Percentiles rank a stretch among this genome's conserved stretches.
Evolutionary conservation across 2,113 vertebrate genomes (phyloP).

Genomic region (Cryptotis parvus): DNA sequence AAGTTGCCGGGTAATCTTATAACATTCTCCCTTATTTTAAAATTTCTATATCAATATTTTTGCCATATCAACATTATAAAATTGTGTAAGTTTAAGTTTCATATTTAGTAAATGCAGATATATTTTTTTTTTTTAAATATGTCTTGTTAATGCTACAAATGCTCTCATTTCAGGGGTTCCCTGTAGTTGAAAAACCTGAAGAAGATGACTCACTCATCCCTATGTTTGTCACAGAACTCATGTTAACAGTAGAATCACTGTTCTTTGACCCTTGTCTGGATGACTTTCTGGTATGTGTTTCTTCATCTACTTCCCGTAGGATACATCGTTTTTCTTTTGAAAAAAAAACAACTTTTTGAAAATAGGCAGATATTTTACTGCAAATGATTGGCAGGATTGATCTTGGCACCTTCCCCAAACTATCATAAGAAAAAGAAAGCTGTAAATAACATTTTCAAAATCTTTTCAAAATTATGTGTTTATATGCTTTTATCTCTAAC

Average conservation of each 20-base stretch:
- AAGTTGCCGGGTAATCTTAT: not conserved
- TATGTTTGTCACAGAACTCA: constrained; percentile 90
- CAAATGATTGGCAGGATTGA: not conserved
- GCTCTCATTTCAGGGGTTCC: constrained; percentile 63
- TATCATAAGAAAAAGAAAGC: not conserved
- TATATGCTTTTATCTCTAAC: constrained; percentile 58
- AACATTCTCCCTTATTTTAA: constrained; percentile 17
- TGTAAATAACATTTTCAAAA: constrained; percentile 16
- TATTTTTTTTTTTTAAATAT: not conserved
- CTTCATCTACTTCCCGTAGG: not conserved
- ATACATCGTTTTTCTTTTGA: too few relatives aligned
- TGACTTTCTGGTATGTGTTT: constrained; percentile 88
- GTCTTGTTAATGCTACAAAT: constrained; percentile 28
- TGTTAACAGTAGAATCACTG: constrained; percentile 87
- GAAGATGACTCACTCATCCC: constrained; percentile 82
- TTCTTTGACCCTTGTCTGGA: constrained; percentile 89
- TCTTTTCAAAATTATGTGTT: not conserved
- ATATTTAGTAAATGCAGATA: not conserved
- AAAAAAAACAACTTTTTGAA: not conserved
- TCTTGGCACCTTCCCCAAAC: not conserved
- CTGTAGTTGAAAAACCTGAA: constrained; percentile 70
- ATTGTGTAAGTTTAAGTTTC: not conserved
- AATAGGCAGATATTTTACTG: not conserved
- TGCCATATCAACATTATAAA: constrained; percentile 4
- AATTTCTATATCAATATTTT: not conserved